A percentile compares a stretch with the other conserved stretches of the same genome.
These are phyloP conservation scores for Drosophila virilis DNA, from an alignment of 1,140 invertebrate genomes.

Conservation along the genomic window DNA sequence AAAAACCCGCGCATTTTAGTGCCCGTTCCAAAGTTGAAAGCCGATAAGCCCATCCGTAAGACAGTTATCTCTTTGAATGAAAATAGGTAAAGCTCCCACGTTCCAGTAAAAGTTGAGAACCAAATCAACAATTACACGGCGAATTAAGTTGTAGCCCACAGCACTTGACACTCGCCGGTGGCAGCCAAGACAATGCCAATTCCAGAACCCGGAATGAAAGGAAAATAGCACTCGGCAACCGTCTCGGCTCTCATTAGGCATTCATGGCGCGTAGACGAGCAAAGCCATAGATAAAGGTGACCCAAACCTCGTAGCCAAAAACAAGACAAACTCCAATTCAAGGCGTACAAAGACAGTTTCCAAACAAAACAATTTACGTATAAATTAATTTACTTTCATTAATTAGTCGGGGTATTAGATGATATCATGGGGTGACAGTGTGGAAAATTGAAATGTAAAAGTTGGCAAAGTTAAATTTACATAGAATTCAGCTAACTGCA, in stretches of 20 bases:
- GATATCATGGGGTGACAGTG: slow-evolving; percentile 55
- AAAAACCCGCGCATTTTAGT: slow-evolving; percentile 3
- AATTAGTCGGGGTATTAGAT: slow-evolving; percentile 70
- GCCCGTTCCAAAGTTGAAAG: background rate
- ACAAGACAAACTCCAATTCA: slow-evolving; percentile 17
- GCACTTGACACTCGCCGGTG: slow-evolving; percentile 34
- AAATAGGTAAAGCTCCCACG: slow-evolving; percentile 63
- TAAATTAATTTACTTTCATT: slow-evolving; percentile 79
- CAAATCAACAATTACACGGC: slow-evolving; percentile 70
- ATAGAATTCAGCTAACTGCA: slow-evolving; percentile 32
- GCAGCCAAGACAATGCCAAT: slow-evolving; percentile 20
- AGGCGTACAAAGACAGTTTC: slow-evolving; percentile 45
- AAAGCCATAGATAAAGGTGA: slow-evolving; percentile 64
- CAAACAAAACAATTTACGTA: slow-evolving; percentile 77
- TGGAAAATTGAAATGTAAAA: slow-evolving; percentile 69
- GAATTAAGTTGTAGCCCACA: slow-evolving; percentile 52
- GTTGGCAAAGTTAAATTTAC: slow-evolving; percentile 62
- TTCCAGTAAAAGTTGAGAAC: slow-evolving; percentile 61
- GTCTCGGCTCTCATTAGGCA: slow-evolving; percentile 58
- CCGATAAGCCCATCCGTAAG: slow-evolving; percentile 25
- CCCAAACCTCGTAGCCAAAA: slow-evolving; percentile 25
- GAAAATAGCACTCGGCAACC: slow-evolving; percentile 31
- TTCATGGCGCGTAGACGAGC: slow-evolving; percentile 56
- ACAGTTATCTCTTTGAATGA: slow-evolving; percentile 36
- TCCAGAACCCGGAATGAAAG: slow-evolving; percentile 13